phyloP scores from a whole-genome alignment of 2,113 vertebrate species.

The Pionites leucogaster region DNA sequence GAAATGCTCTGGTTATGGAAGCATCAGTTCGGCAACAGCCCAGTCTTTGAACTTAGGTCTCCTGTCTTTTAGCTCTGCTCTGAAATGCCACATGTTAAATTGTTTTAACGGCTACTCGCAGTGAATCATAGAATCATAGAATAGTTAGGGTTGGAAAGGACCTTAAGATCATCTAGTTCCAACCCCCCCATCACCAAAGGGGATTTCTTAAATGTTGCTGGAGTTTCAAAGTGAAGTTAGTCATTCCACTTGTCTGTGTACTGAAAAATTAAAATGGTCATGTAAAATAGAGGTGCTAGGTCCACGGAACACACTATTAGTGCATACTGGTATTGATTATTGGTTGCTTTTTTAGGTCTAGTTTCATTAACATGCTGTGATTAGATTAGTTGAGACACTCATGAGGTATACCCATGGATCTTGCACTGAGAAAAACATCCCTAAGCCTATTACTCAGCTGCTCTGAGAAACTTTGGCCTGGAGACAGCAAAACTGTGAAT shows the following conservation, averaged over 20 bases:
- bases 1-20: not conserved
- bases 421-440: not conserved
- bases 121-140: not conserved
- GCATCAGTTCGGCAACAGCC: slow-evolving; percentile 24
- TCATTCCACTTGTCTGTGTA: not conserved
- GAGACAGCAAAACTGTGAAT: not conserved
- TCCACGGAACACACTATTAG: not conserved
- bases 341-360: not conserved
- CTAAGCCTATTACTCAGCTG: not conserved
- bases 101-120: slow-evolving; percentile 55
- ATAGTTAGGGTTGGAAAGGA: too few species aligned
- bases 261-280: not conserved
- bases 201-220: not conserved
- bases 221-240: not conserved
- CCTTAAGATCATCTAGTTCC: too few species aligned
- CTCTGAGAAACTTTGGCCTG: not conserved
- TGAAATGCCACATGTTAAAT: slow-evolving; percentile 52
- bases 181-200: not conserved
- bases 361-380: not conserved
- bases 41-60: not conserved
- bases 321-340: not conserved
- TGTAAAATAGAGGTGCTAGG: not conserved
- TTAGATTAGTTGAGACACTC: not conserved
- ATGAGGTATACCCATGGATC: not conserved
- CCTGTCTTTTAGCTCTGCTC: slow-evolving; percentile 32